These are phyloP conservation scores for Cebus imitator DNA, from an alignment of 2,113 vertebrate species.

Conservation along the genomic window DNA sequence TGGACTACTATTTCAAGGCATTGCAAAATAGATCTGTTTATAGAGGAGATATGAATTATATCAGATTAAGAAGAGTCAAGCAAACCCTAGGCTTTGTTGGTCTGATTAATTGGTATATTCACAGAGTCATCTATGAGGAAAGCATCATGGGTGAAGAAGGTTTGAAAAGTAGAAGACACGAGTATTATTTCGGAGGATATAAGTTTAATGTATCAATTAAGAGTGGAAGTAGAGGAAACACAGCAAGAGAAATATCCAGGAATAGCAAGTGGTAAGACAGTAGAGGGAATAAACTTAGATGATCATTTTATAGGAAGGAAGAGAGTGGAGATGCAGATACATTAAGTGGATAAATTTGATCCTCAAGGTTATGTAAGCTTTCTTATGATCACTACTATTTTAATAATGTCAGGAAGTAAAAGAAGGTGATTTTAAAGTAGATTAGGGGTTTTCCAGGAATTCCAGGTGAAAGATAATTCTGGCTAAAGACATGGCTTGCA, in stretches of 20 bases:
- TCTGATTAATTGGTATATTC: background rate
- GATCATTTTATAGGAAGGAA: background rate
- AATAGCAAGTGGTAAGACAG: background rate
- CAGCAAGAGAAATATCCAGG: background rate
- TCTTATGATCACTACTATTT: background rate
- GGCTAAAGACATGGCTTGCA: background rate
- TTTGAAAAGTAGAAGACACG: background rate
- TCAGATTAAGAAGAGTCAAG: background rate
- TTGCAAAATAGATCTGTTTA: background rate
- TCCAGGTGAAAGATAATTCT: background rate
- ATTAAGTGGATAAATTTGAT: background rate
- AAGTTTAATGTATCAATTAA: background rate
- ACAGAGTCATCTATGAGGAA: background rate
- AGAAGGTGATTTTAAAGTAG: background rate
- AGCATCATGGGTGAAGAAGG: background rate
- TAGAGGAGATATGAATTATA: background rate
- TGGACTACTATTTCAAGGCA: background rate
- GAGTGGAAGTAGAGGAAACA: background rate
- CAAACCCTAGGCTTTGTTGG: background rate
- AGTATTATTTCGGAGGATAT: background rate
- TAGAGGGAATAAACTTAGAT: background rate
- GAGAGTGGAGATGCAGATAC: background rate
- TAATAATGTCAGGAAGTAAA: background rate
- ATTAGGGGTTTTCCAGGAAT: background rate
- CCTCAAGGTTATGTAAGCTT: background rate